Evolutionary conservation across 2,113 vertebrate species (phyloP), one percentile per base, ranked within the genome.

Genomic region (Perccottus glenii): DNA sequence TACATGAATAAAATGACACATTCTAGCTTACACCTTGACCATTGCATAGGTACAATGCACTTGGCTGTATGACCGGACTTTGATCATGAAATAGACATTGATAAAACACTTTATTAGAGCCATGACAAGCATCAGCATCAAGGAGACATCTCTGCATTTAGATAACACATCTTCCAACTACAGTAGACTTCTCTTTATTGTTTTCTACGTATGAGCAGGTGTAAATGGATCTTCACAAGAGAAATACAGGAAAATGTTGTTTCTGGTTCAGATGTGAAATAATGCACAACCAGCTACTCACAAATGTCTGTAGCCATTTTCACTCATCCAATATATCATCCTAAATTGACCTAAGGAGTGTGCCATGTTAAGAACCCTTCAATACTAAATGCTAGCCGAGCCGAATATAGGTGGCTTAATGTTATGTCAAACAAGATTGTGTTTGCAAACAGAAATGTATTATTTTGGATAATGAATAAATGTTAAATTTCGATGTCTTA

Each of bases 61-160:
- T 27, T 27, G 19, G 19, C 19, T 3, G 3, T 2, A 27, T 27
- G 19, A 27, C 19, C 19, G 3, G 19, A 27, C 19, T 27, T n/a
- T n/a, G n/a, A n/a, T n/a, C 19, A 27, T 27, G 19, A 27, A n/a
- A n/a, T 3, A 27, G 19, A 27, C 19, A 27, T 27, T 27, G 19
- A 27, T 27, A 27, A 27, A 27, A 1, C 19, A 27, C 19, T 38
- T 12, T 55, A 14, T 55, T 55, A 6, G n/a, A 14, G 1, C 12
- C 6, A 5, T 33, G 50, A 27, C 19, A 2, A 27, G 19, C 19
- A 27, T 55, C 11, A 36, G 52, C 33, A 33, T 55, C 52, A 55
- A 55, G 52, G 52, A 36, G 52, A 55, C 33, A 35, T 55, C 52
- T 55, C 52, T 55, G 36, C 52, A 55, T 55, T 36, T 9, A 38